phyloP scores from a whole-genome alignment of 2,113 vertebrate genomes.

The Chascanopsetta lugubris region DNA sequence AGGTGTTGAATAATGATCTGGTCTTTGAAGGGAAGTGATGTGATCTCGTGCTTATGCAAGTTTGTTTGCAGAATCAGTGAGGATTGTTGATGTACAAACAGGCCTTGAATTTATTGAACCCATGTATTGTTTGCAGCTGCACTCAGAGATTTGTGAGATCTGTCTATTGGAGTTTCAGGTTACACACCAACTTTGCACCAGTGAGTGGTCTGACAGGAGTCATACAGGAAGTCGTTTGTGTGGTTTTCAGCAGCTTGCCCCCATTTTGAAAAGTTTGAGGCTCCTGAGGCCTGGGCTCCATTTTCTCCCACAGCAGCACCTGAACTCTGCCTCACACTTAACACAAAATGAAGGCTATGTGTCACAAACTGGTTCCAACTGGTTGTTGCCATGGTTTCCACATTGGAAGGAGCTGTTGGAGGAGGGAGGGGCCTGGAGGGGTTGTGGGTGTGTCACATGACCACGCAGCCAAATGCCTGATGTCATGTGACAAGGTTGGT shows the following conservation, averaged over 20 bases:
- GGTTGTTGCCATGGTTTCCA: constrained; percentile 91
- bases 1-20: constrained; percentile 6
- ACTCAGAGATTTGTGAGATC: constrained; percentile 25
- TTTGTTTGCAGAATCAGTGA: constrained; percentile 16
- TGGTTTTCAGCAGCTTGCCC: constrained; percentile 59
- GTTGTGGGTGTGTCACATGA: constrained; percentile 85
- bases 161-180: constrained; percentile 44
- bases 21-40: neutral
- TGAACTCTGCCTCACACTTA: constrained; percentile 85
- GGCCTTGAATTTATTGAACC: constrained; percentile 1
- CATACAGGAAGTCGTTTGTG: constrained; percentile 74
- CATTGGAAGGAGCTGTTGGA: constrained; percentile 82
- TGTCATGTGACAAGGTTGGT: constrained; percentile 84
- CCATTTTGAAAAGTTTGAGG: constrained; percentile 73
- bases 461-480: constrained; percentile 81
- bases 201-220: constrained; percentile 62
- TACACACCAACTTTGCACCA: constrained; percentile 41
- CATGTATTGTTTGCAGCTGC: constrained; percentile 16
- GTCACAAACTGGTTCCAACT: constrained; percentile 90
- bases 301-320: constrained; percentile 87
- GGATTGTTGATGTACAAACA: constrained; percentile 2
- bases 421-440: constrained; percentile 73
- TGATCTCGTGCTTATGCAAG: neutral
- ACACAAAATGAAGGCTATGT: constrained; percentile 90
- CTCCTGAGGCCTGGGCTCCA: constrained; percentile 78